phyloP scores from a whole-genome alignment of 2,797 vertebrate genomes.

The Chrysolophus pictus region DNA sequence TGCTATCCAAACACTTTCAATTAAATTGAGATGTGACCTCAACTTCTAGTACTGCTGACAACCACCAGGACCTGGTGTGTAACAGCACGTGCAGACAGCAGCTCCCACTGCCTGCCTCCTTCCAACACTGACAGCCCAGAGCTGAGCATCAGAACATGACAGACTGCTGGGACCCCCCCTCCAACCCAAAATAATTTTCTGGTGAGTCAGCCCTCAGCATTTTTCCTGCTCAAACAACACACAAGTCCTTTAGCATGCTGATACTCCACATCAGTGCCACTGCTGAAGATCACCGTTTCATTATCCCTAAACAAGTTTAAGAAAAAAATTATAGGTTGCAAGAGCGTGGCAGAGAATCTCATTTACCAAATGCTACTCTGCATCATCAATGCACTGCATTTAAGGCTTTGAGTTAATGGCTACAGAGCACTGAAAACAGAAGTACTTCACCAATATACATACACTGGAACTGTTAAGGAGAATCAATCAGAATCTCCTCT shows the following conservation, averaged over 20 bases:
- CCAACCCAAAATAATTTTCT: not conserved
- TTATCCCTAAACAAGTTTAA: not conserved
- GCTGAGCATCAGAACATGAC: not conserved
- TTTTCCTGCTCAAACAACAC: not conserved
- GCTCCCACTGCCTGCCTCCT: not conserved
- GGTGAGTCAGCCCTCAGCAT: not conserved
- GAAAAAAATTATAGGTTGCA: not conserved
- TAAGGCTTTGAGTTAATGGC: not conserved
- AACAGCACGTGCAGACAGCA: not conserved
- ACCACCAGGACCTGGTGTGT: not conserved
- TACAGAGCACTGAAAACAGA: not conserved
- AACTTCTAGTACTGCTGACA: slow-evolving; percentile 27
- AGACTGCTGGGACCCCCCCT: not conserved
- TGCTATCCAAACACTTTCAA: slow-evolving; percentile 2
- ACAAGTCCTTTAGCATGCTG: not conserved
- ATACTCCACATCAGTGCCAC: not conserved
- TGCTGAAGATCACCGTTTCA: not conserved
- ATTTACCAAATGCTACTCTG: not conserved
- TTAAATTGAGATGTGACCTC: not conserved
- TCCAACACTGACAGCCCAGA: not conserved
- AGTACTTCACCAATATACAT: not conserved
- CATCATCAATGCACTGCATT: not conserved
- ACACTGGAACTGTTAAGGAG: not conserved
- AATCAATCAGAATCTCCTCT: not conserved
- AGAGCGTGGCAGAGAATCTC: not conserved